A percentile compares a stretch with the other conserved stretches of the same genome.
Conservation (phyloP, 2,797 vertebrate genomes). For the Enteromius viviparus region DNA sequence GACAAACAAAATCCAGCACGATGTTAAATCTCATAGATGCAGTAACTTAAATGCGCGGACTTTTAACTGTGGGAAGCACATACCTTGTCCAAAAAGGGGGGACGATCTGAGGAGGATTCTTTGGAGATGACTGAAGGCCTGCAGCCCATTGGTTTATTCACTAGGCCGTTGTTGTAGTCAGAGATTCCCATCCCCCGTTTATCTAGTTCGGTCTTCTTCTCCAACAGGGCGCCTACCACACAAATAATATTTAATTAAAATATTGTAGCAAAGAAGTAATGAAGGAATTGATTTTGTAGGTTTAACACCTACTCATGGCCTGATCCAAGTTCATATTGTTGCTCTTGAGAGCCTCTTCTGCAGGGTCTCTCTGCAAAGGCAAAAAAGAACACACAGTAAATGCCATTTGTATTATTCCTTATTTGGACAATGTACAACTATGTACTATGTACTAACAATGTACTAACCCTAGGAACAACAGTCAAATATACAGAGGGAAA, state of each 20-base stretch:
- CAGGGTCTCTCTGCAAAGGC: slow-evolving; percentile 93
- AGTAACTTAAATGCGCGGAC: not conserved
- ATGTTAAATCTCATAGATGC: slow-evolving; percentile 52
- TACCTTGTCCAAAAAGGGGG: slow-evolving; percentile 94
- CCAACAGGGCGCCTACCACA: slow-evolving; percentile 90
- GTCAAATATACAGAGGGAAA: not conserved
- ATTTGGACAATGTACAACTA: not conserved
- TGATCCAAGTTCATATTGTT: slow-evolving; percentile 99
- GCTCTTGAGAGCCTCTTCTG: slow-evolving; percentile 98
- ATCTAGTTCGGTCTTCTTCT: slow-evolving; percentile 99
- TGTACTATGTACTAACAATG: too few relatives aligned
- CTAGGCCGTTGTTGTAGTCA: slow-evolving; percentile 93
- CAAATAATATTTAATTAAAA: not conserved
- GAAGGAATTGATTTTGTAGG: not conserved
- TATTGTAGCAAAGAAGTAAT: not conserved
- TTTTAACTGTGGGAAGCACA: not conserved
- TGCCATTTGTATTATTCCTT: not conserved
- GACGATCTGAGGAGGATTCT: slow-evolving; percentile 95
- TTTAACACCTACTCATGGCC: slow-evolving; percentile 94
- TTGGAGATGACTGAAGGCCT: slow-evolving; percentile 95
- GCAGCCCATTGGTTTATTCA: slow-evolving; percentile 90
- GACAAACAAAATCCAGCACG: not conserved
- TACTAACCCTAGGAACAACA: not conserved
- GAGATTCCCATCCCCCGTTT: slow-evolving; percentile 95
- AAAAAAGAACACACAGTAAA: slow-evolving; percentile 44